Evolutionary conservation across 2,797 vertebrate species (phyloP).

Genomic region (Pseudomugil gertrudae): DNA sequence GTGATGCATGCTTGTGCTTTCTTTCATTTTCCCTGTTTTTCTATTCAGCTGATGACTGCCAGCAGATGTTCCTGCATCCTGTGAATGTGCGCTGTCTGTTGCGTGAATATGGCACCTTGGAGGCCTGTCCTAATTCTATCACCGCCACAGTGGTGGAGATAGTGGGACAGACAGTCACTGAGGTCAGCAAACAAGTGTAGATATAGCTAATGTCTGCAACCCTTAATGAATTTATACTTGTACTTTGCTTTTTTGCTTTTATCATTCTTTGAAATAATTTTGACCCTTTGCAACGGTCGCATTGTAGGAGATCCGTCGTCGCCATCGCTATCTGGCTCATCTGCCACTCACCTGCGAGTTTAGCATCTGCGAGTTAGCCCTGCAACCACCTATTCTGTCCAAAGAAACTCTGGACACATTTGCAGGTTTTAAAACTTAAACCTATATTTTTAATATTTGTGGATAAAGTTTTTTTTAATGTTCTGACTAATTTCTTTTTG

Average conservation of each 20-base stretch:
- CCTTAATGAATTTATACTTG: background rate
- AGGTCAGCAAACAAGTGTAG: slow-evolving; percentile 79
- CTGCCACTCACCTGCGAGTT: slow-evolving; percentile 98
- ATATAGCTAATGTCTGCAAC: background rate
- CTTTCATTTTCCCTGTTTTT: background rate
- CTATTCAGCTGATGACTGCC: slow-evolving; percentile 90
- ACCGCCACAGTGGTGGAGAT: slow-evolving; percentile 94
- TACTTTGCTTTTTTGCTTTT: background rate
- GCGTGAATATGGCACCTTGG: slow-evolving; percentile 93
- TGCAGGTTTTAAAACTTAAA: slow-evolving; percentile 83
- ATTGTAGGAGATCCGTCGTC: slow-evolving; percentile 91
- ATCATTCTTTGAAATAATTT: background rate
- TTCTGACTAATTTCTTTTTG: background rate
- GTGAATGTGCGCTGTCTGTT: slow-evolving; percentile 95
- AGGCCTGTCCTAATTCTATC: slow-evolving; percentile 92
- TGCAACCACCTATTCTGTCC: slow-evolving; percentile 92
- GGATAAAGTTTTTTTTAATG: background rate
- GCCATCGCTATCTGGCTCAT: slow-evolving; percentile 94
- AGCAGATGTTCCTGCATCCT: slow-evolving; percentile 97
- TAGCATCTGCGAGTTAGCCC: slow-evolving; percentile 94
- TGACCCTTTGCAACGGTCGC: background rate
- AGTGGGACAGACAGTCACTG: slow-evolving; percentile 93
- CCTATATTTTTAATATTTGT: background rate
- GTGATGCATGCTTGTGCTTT: background rate
- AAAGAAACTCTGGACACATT: slow-evolving; percentile 94